Evolutionary conservation across 2,888 invertebrate species (phyloP).

Genomic region (Caradrina clavipalpis): DNA sequence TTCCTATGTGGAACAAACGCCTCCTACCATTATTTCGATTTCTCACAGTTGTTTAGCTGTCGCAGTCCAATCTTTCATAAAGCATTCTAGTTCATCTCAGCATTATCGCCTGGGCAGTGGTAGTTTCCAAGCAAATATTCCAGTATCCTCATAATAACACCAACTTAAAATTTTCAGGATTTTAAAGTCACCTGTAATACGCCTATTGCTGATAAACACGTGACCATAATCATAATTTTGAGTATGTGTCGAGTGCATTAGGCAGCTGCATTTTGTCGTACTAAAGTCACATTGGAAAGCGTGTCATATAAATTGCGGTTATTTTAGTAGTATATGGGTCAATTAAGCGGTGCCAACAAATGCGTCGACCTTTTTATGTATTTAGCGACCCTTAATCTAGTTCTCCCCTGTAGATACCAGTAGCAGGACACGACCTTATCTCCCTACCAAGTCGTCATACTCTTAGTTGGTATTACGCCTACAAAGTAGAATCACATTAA

Average conservation of each 20-base stretch:
- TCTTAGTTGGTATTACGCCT: neutral
- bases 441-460: neutral
- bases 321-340: neutral
- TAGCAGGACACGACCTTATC: neutral
- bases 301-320: neutral
- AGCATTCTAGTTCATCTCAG: neutral
- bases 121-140: neutral
- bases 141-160: constrained; percentile 21
- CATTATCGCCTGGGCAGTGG: neutral
- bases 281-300: neutral
- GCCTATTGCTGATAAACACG: constrained; percentile 29
- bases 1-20: too few species aligned
- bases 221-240: constrained; percentile 35
- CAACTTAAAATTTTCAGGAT: constrained; percentile 39
- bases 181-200: constrained; percentile 28
- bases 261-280: constrained; percentile 3
- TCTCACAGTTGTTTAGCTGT: neutral
- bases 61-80: neutral
- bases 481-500: neutral
- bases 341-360: too few species aligned
- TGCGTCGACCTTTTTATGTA: too few species aligned
- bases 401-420: neutral
- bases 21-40: neutral
- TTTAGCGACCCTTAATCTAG: neutral
- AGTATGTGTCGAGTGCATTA: constrained; percentile 22